Evolutionary conservation across 2,797 vertebrate species (phyloP).

Genomic region (Adrianichthys oophorus): DNA sequence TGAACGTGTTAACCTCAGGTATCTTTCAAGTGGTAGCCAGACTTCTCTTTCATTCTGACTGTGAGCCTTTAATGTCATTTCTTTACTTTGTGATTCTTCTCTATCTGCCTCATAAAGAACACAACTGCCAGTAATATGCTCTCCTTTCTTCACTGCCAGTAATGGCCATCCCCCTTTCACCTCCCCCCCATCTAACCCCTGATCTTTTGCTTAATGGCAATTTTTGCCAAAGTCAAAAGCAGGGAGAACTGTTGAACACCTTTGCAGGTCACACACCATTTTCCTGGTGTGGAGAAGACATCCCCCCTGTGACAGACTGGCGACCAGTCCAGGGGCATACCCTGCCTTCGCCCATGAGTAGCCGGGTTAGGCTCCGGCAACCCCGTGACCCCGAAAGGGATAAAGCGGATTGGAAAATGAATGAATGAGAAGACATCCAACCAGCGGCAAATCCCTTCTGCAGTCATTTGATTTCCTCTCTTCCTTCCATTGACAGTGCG

Average conservation of each 20-base stretch:
- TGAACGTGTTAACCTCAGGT: slow-evolving; percentile 82
- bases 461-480: slow-evolving; percentile 14
- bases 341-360: too few species aligned
- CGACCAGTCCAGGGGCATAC: too few species aligned
- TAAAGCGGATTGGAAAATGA: too few species aligned
- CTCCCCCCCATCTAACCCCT: slow-evolving; percentile 23
- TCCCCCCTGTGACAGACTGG: too few species aligned
- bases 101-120: slow-evolving; percentile 82
- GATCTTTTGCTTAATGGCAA: slow-evolving; percentile 27
- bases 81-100: slow-evolving; percentile 76
- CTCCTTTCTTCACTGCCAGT: slow-evolving; percentile 80
- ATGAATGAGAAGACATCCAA: neutral
- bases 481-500: slow-evolving; percentile 24
- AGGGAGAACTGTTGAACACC: neutral
- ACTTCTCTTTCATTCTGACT: slow-evolving; percentile 81
- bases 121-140: slow-evolving; percentile 80
- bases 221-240: slow-evolving; percentile 27
- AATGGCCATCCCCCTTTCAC: slow-evolving; percentile 64
- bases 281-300: neutral
- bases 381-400: too few species aligned
- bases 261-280: neutral
- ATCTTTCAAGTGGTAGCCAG: slow-evolving; percentile 82
- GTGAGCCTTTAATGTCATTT: slow-evolving; percentile 77
- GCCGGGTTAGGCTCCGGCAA: too few species aligned
- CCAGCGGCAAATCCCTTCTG: slow-evolving; percentile 16